phyloP scores from a whole-genome alignment of 2,797 vertebrate species.

The Cryptoblepharus egeriae region DNA sequence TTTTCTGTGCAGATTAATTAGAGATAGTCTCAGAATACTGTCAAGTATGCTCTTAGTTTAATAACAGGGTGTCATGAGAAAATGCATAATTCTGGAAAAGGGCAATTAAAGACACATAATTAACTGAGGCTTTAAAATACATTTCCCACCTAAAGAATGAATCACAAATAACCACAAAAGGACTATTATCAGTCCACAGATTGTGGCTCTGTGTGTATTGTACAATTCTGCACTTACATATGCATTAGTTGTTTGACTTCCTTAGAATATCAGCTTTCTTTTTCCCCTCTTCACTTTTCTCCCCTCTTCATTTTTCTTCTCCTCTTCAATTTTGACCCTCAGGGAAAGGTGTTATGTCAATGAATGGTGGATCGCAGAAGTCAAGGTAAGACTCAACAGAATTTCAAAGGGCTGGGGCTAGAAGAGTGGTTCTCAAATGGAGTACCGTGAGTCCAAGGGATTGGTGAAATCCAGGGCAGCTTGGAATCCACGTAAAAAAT shows the following conservation, averaged over 20 bases:
- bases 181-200: neutral
- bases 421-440: too few species aligned
- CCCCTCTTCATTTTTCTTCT: too few species aligned
- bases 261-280: neutral
- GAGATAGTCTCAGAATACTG: slow-evolving; percentile 38
- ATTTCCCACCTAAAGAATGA: neutral
- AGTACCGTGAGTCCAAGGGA: too few species aligned
- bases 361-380: neutral
- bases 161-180: slow-evolving; percentile 23
- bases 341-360: neutral
- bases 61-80: slow-evolving; percentile 26
- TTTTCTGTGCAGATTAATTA: slow-evolving; percentile 54
- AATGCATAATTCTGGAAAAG: slow-evolving; percentile 39
- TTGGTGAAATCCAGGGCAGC: too few species aligned
- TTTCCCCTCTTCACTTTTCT: too few species aligned
- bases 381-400: neutral
- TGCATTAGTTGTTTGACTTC: neutral
- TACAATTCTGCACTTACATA: neutral
- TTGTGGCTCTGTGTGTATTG: neutral
- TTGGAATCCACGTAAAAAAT: too few species aligned
- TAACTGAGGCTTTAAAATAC: slow-evolving; percentile 19
- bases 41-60: slow-evolving; percentile 42
- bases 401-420: too few species aligned
- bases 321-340: too few species aligned
- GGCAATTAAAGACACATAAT: slow-evolving; percentile 24